These are phyloP conservation scores for Cheumatopsyche charites DNA, from an alignment of 1,140 invertebrate species.

Conservation along the genomic window DNA sequence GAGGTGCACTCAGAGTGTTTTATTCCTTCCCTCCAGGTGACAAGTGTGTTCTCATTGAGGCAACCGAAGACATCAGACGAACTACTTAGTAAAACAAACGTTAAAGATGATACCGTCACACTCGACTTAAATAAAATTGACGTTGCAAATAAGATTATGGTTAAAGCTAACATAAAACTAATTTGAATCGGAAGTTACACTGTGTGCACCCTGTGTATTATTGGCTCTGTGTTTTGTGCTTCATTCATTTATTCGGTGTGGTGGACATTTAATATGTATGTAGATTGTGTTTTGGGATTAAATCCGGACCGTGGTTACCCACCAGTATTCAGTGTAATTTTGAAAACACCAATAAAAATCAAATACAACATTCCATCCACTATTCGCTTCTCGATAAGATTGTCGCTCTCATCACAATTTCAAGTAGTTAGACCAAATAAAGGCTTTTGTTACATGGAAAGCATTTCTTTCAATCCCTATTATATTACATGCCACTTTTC, in stretches of 20 bases:
- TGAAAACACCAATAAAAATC: constrained; percentile 44
- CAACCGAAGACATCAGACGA: constrained; percentile 66
- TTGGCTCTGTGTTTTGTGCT: constrained; percentile 48
- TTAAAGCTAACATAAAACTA: constrained; percentile 42
- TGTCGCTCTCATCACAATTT: constrained; percentile 38
- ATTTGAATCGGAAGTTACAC: constrained; percentile 47
- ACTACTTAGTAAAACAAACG: constrained; percentile 53
- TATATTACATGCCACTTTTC: background rate
- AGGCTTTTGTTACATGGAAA: constrained; percentile 35
- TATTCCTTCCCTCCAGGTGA: constrained; percentile 69
- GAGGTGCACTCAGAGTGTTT: constrained; percentile 61
- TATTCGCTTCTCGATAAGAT: constrained; percentile 42
- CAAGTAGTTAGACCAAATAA: constrained; percentile 39
- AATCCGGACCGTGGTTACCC: constrained; percentile 46
- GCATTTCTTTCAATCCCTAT: constrained; percentile 17
- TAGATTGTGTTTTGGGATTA: constrained; percentile 43
- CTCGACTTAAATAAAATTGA: constrained; percentile 35
- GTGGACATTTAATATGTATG: constrained; percentile 46
- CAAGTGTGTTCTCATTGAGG: constrained; percentile 70
- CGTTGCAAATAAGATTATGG: constrained; percentile 44
- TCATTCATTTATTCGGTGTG: constrained; percentile 46
- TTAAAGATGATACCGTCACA: constrained; percentile 45
- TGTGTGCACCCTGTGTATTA: constrained; percentile 49
- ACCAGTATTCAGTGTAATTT: constrained; percentile 48
- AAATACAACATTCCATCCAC: constrained; percentile 46